phyloP scores from a whole-genome alignment of 1,140 invertebrate species.

The Chlorops oryzae region DNA sequence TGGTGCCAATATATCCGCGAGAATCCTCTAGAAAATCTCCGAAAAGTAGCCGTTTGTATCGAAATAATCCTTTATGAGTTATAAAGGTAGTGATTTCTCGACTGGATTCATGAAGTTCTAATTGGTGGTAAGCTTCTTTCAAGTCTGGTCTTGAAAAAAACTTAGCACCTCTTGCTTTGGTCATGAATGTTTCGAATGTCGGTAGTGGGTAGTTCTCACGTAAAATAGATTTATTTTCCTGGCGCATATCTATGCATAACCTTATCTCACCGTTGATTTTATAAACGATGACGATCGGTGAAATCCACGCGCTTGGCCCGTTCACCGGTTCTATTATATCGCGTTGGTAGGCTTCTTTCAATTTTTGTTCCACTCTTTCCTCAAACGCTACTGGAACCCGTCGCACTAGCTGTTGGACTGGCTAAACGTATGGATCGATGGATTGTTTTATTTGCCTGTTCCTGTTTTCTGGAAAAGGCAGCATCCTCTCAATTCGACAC shows the following conservation, averaged over 20 bases:
- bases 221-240: constrained; percentile 16
- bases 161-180: constrained; percentile 22
- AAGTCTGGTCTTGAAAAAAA: constrained; percentile 30
- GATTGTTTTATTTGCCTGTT: constrained; percentile 15
- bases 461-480: constrained; percentile 18
- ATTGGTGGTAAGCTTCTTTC: constrained; percentile 28
- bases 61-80: constrained; percentile 27
- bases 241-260: constrained; percentile 20
- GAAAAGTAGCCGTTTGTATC: constrained; percentile 24
- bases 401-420: constrained; percentile 11
- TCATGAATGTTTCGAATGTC: constrained; percentile 23
- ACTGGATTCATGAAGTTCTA: constrained; percentile 19
- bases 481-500: constrained; percentile 10
- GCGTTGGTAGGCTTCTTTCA: constrained; percentile 18
- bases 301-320: constrained; percentile 19
- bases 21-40: constrained; percentile 24
- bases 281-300: constrained; percentile 16
- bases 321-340: constrained; percentile 26
- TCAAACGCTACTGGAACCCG: constrained; percentile 16
- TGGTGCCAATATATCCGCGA: constrained; percentile 18
- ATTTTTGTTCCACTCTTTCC: constrained; percentile 13
- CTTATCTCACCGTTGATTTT: constrained; percentile 16
- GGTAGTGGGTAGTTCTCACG: constrained; percentile 22
- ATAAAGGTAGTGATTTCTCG: constrained; percentile 23
- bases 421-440: constrained; percentile 12